Base-by-base conservation (phyloP, 2,888 invertebrate genomes). In the Mythimna ferrago region DNA sequence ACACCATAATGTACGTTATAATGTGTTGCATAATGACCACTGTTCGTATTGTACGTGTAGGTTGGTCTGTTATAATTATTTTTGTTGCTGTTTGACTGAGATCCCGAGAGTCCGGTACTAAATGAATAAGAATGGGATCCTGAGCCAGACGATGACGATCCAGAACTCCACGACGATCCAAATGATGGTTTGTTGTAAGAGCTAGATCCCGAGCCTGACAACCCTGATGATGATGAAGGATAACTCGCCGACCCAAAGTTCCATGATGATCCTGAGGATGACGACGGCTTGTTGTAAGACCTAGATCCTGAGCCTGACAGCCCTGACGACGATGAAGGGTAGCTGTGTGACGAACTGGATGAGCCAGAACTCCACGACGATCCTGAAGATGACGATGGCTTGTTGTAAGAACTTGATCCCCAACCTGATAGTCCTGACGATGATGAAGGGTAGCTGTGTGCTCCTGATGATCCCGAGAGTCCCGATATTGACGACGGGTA, bases 31-130 rank as follows among this genome's bases (percentile, higher is more conserved):
- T 32, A 54, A 84, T 78, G 53, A 51, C 84, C 86, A 44, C 73
- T 71, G 56, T 87, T 78, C 6, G 87, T 81, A 26, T 82, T 77
- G 56, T 87, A 85, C 48, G 85, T 64, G 56, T 86, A 85, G 41
- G 85, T 64, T 6, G 48, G 48, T 48, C 48, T 48, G 54, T 85
- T 82, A 32, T 80, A 51, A 19, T 58, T 69, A 19, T 44, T 44
- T 6, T 57, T 21, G 32, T 65, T 66, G n/a, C 53, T 14, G 38
- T 19, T 73, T 51, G 76, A 21, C 14, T 32, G 3, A 48, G 73
- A 74, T 54, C 81, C 81, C 2, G 83, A 82, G 1, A 71, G 21
- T 19, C 71, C 71, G 2, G 60, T 3, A 32, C 66, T 14, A 9
- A 6, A 41, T n/a, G 72, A 48, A n/a, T 73, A 56, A 16, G 62